A percentile compares a stretch with the other conserved stretches of the same genome.
These are phyloP conservation scores for Pantherophis alleghaniensis DNA, from an alignment of 2,797 vertebrate species.

Conservation along the genomic window DNA sequence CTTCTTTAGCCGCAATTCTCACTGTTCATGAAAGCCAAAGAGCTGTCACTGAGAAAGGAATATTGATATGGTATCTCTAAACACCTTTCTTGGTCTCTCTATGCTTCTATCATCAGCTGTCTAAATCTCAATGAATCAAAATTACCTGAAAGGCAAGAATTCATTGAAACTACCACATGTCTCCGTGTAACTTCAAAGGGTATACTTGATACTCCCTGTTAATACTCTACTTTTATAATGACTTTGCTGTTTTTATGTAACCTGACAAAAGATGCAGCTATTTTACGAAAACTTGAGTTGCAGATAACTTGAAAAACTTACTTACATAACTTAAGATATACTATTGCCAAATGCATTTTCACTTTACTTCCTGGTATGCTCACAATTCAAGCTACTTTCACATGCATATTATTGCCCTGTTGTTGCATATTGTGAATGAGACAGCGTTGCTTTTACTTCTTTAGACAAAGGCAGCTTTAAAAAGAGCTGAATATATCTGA, in stretches of 20 bases:
- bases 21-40: background rate
- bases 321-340: background rate
- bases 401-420: background rate
- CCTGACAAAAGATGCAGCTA: background rate
- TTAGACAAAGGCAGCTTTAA: conserved; percentile 16
- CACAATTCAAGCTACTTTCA: background rate
- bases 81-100: background rate
- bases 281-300: background rate
- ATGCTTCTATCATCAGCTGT: background rate
- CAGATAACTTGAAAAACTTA: background rate
- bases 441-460: conserved; percentile 7
- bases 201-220: background rate
- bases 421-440: background rate
- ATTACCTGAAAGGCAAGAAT: background rate
- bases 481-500: background rate
- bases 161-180: background rate
- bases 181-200: background rate
- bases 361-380: fast-evolving
- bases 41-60: background rate
- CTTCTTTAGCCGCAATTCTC: background rate
- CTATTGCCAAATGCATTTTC: background rate
- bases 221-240: background rate
- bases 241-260: background rate
- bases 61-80: background rate
- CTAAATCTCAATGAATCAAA: background rate